phyloP scores from a whole-genome alignment of 1,140 invertebrate genomes.

The Leucophenga varia region DNA sequence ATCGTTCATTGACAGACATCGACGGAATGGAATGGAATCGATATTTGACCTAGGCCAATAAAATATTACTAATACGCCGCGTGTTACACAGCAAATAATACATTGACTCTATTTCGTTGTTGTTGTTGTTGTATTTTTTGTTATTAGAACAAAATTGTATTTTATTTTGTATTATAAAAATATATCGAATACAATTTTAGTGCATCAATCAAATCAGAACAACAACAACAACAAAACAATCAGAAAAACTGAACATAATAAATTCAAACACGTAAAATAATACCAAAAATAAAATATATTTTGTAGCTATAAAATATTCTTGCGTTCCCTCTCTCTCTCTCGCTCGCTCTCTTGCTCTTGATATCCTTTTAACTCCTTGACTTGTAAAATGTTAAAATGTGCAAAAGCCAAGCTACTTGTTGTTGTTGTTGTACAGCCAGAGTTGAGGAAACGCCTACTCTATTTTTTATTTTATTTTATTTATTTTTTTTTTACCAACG shows the following conservation, averaged over 20 bases:
- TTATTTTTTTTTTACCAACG: too few species aligned
- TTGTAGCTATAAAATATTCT: too few species aligned
- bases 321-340: too few species aligned
- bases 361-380: too few species aligned
- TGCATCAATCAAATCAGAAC: slow-evolving; percentile 34
- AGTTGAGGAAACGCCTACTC: too few species aligned
- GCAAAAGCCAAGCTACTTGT: background rate
- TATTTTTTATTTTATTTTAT: background rate
- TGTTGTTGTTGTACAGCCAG: background rate
- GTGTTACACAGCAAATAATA: slow-evolving; percentile 24
- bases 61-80: slow-evolving; percentile 7
- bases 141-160: slow-evolving; percentile 3
- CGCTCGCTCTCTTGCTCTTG: too few species aligned
- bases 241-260: slow-evolving; percentile 25
- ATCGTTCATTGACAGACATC: slow-evolving; percentile 39
- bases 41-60: slow-evolving; percentile 54
- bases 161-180: too few species aligned
- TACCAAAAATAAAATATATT: slow-evolving; percentile 1
- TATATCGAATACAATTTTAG: too few species aligned
- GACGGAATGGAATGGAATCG: slow-evolving; percentile 19
- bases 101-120: too few species aligned
- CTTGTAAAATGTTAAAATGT: too few species aligned
- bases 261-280: slow-evolving; percentile 42
- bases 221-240: slow-evolving; percentile 15
- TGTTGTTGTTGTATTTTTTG: too few species aligned